These are phyloP conservation scores for Maniola jurtina DNA, from an alignment of 1,140 invertebrate species.

Conservation along the genomic window DNA sequence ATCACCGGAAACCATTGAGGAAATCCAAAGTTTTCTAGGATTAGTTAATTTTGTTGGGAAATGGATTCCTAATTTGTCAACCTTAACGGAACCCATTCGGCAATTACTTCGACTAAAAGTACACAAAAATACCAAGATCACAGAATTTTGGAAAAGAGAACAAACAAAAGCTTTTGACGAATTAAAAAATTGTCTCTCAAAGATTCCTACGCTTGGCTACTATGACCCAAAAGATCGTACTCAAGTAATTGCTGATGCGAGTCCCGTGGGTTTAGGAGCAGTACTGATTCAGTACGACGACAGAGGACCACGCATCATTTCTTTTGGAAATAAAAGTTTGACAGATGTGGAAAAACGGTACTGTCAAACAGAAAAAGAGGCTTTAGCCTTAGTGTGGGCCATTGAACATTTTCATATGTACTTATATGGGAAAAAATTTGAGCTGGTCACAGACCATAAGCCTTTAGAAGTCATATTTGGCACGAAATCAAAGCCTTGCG, in stretches of 20 bases:
- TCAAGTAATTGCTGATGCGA: constrained; percentile 61
- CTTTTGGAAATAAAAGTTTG: too few species aligned
- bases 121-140: neutral
- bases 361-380: constrained; percentile 48
- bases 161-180: neutral
- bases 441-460: too few species aligned
- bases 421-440: constrained; percentile 7
- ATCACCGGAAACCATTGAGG: constrained; percentile 42
- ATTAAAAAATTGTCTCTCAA: constrained; percentile 8
- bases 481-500: too few species aligned
- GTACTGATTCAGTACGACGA: constrained; percentile 38
- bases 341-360: constrained; percentile 42
- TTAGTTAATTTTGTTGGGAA: too few species aligned
- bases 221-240: constrained; percentile 44
- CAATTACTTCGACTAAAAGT: neutral
- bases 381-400: constrained; percentile 43
- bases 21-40: too few species aligned
- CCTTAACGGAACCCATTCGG: too few species aligned
- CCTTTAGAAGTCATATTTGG: too few species aligned
- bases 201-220: constrained; percentile 32
- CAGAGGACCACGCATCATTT: constrained; percentile 23
- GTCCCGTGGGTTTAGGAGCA: constrained; percentile 59
- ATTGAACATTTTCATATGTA: constrained; percentile 20
- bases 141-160: neutral
- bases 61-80: too few species aligned